Evolutionary conservation across 2,797 vertebrate genomes (phyloP).

Genomic region (Dendrocincla fuliginosa): DNA sequence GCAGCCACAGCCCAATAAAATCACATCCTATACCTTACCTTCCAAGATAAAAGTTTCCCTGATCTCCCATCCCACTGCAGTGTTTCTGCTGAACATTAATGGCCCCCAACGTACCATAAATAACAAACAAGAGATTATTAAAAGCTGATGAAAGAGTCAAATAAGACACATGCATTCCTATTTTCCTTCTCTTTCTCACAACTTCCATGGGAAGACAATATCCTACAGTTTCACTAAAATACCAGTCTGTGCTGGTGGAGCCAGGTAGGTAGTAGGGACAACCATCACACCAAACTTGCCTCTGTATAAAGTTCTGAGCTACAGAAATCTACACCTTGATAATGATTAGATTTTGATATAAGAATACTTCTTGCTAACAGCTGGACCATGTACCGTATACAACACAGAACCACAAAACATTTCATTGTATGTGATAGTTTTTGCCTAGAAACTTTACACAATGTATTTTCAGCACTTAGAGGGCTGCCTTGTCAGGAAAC

Average conservation of each 20-base stretch:
- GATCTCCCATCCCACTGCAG: accelerated
- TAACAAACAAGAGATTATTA: background rate
- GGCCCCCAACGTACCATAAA: background rate
- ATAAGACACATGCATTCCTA: background rate
- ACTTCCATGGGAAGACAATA: background rate
- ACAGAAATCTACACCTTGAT: background rate
- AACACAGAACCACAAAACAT: background rate
- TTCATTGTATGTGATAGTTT: background rate
- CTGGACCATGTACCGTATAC: background rate
- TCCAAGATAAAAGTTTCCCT: background rate
- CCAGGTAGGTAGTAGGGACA: accelerated
- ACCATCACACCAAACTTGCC: background rate
- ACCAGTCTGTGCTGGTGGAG: background rate
- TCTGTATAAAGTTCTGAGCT: background rate
- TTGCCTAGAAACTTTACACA: background rate
- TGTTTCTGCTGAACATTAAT: background rate
- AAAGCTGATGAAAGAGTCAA: background rate
- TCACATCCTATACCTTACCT: background rate
- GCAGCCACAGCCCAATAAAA: background rate
- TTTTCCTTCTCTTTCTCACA: background rate
- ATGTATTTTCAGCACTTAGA: accelerated
- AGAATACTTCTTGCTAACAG: background rate
- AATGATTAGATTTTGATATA: background rate
- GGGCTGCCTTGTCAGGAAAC: background rate
- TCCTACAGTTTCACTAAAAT: background rate